Conservation (phyloP, 2,888 invertebrate species). For the Orthosia gothica region DNA sequence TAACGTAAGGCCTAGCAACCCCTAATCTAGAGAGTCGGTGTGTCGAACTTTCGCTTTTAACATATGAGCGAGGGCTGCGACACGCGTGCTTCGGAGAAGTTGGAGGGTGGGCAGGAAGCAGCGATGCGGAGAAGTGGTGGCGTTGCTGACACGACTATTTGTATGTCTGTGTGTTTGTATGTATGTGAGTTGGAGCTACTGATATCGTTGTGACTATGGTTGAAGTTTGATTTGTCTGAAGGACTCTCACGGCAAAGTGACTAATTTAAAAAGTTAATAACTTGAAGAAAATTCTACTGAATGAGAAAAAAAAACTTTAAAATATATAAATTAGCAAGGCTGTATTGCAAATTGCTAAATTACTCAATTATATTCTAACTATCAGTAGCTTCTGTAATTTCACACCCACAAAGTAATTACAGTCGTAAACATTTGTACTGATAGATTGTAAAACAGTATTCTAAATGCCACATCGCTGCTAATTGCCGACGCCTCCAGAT, state of each 20-base stretch:
- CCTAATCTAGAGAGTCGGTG: slow-evolving; percentile 87
- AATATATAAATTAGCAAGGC: not conserved
- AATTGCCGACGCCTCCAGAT: slow-evolving; percentile 54
- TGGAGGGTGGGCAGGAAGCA: slow-evolving; percentile 61
- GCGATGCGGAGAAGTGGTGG: slow-evolving; percentile 55
- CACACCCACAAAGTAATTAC: slow-evolving; percentile 16
- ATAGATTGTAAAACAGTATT: slow-evolving; percentile 45
- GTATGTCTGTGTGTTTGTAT: slow-evolving; percentile 8
- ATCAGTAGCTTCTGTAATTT: slow-evolving; percentile 5
- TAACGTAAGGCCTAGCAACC: slow-evolving; percentile 84
- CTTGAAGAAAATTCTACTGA: not conserved
- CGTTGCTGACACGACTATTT: slow-evolving; percentile 15
- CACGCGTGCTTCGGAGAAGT: slow-evolving; percentile 71
- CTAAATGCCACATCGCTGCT: slow-evolving; percentile 63
- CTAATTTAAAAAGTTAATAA: not conserved
- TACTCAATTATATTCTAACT: not conserved
- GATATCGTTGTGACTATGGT: not conserved
- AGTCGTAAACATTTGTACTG: slow-evolving; percentile 51
- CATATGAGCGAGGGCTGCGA: slow-evolving; percentile 86
- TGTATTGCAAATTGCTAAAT: not conserved
- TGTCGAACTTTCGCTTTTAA: slow-evolving; percentile 84
- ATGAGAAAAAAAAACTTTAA: not conserved
- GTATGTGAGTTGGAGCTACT: not conserved
- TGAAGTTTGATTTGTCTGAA: not conserved
- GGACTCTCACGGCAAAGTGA: not conserved